Evolutionary conservation across 2,797 vertebrate genomes (phyloP), one percentile per base, ranked within the genome.

Genomic region (Labroides dimidiatus): DNA sequence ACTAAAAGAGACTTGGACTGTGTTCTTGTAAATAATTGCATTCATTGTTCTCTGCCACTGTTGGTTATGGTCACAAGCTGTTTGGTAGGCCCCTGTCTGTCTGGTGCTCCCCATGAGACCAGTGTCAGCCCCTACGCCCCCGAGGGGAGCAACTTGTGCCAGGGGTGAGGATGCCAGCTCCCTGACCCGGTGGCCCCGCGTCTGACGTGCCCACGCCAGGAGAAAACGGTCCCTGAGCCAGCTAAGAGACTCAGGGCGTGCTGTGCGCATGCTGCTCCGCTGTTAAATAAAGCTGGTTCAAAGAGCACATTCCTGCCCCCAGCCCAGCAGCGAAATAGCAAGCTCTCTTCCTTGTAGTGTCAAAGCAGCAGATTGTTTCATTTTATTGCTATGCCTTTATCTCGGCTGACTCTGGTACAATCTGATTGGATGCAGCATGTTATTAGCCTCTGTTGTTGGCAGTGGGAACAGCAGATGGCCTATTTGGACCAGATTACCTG

Each of bases 1-100:
- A 69, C 81, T 73, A 78, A 90, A 78, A 81, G 84, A 93, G 86
- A 91, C 89, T 94, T 94, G 94, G 93, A 93, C 91, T 79, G 89
- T 84, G 85, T 90, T 92, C 90, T 91, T 87, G 91, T 92, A 90
- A 93, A 94, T 95, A 94, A 94, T 94, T 94, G 91, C 85, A 39
- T 90, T 88, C 90, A 93, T 94, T 95, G 93, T 95, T 90, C 90
- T 75, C 77, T 67, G 91, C 86, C 91, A 82, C 92, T 93, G 92
- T 91, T 91, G 86, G 91, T 93, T 92, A 88, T 92, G 92, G 92
- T 93, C 87, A 92, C 94, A 94, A 94, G 94, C 94, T 95, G 94
- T 93, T 93, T 93, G 85, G 84, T 93, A 90, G 93, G 93, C 93
- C 93, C 93, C 94, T 93, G 91, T 94, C 92, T 94, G 93, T 95